Percentiles rank a stretch among this genome's conserved stretches.
Conservation (phyloP, 37 sponge, comb jelly and placozoan genomes). For the Ianthella basta region DNA sequence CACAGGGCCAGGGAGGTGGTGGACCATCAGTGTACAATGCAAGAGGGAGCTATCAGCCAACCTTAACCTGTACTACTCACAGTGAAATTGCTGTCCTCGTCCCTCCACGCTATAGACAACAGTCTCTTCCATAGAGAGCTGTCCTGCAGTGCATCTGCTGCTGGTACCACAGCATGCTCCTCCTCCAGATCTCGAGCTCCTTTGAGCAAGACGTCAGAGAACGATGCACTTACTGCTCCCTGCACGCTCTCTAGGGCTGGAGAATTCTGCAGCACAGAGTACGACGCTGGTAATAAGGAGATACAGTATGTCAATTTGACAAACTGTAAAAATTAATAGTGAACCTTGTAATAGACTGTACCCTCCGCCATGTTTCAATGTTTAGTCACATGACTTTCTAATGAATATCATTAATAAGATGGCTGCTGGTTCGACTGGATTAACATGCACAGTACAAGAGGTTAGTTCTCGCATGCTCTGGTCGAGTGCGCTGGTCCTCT, state of each 20-base stretch:
- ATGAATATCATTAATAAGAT: constrained; percentile 9
- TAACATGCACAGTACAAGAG: background rate
- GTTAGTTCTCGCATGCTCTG: background rate
- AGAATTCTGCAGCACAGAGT: background rate
- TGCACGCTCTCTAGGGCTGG: background rate
- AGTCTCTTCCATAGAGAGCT: too few relatives aligned
- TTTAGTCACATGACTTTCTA: background rate
- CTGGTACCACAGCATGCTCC: too few relatives aligned
- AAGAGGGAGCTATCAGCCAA: too few relatives aligned
- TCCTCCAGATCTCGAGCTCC: too few relatives aligned
- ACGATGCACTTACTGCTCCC: background rate
- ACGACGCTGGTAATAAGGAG: background rate
- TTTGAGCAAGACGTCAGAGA: too few relatives aligned
- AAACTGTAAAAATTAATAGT: background rate
- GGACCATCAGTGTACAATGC: too few relatives aligned
- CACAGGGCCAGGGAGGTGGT: too few relatives aligned
- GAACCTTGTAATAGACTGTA: constrained; percentile 15
- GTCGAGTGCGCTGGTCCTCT: background rate
- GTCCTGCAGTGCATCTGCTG: too few relatives aligned
- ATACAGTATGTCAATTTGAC: background rate
- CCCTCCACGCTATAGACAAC: too few relatives aligned
- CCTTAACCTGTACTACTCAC: too few relatives aligned
- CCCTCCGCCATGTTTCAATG: background rate
- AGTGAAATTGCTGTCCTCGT: too few relatives aligned
- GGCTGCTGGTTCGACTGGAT: background rate